These are phyloP conservation scores for Hycleus cichorii DNA, from an alignment of 1,140 invertebrate genomes.

Conservation along the genomic window DNA sequence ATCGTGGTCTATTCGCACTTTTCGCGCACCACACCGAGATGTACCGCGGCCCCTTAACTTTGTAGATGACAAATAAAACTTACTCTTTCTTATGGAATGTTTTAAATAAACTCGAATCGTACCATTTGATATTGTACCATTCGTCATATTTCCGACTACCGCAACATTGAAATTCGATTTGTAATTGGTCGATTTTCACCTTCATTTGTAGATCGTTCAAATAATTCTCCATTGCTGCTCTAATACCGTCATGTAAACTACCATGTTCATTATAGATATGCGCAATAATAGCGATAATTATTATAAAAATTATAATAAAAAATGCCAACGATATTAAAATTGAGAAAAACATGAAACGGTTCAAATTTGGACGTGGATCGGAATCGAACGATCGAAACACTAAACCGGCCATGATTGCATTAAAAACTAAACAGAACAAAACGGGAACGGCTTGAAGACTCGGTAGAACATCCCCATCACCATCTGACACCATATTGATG, in stretches of 20 bases:
- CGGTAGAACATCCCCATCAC: conserved; percentile 29
- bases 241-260: conserved; percentile 32
- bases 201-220: conserved; percentile 29
- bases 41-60: no score
- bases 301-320: conserved; percentile 20
- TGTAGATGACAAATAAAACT: background rate
- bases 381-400: conserved; percentile 22
- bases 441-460: conserved; percentile 23
- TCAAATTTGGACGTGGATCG: conserved; percentile 14
- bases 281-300: conserved; percentile 25
- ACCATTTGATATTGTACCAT: conserved; percentile 38
- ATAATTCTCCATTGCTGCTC: conserved; percentile 35
- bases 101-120: background rate
- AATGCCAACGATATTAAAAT: conserved; percentile 18
- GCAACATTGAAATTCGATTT: conserved; percentile 40
- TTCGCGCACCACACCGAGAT: no score
- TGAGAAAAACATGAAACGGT: conserved; percentile 27
- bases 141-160: conserved; percentile 39
- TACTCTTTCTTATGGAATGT: background rate
- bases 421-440: conserved; percentile 25
- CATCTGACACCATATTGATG: conserved; percentile 31
- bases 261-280: conserved; percentile 27
- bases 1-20: no score
- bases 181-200: conserved; percentile 32
- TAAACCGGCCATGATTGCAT: conserved; percentile 22